Base-by-base conservation (phyloP, 2,888 invertebrate species). In the Temnothorax rugatulus region DNA sequence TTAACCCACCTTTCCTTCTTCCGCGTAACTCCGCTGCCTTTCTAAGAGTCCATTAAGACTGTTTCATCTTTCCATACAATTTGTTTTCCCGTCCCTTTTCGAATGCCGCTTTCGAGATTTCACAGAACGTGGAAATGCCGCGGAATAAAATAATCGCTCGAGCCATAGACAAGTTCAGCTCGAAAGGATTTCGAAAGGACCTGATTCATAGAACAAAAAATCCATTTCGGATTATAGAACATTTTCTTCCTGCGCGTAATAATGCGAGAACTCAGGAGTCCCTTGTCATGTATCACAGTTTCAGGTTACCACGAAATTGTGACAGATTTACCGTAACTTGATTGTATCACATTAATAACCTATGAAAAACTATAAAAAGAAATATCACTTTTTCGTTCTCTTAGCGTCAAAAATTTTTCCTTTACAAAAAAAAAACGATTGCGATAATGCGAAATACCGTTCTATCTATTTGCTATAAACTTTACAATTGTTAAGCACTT, bases 11-110 rank as follows among this genome's bases (percentile, higher is more conserved):
- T 73, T 73, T 86, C 71, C 84, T 64, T 38, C 86, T 82, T 71
- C 84, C 85, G 73, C 77, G 69, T 87, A 89, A 87, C 89, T 85
- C 81, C 83, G 68, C 82, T 86, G 75, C 82, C 68, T 64, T 85
- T 83, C 88, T 82, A 84, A 86, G 89, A 90, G 86, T 88, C 90
- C 90, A 92, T 91, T 92, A 92, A 90, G 84, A 86, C 86, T 81
- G 88, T 81, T 86, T 89, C 91, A 91, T 88, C 88, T 88, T 92
- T 87, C 90, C 85, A 84, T 87, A 89, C 87, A 91, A 91, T 91
- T 92, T 91, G 90, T 91, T 91, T 90, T 90, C 88, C 84, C 87
- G 84, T 79, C 79, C 82, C 85, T 83, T 73, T 88, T 77, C 84
- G 81, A 87, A 88, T 86, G 75, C 76, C 63, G 75, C 64, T 79